Percentiles rank a stretch among this genome's conserved stretches.
These are phyloP conservation scores for Drosophila buzzatii DNA, from an alignment of 2,888 invertebrate genomes.

Conservation along the genomic window DNA sequence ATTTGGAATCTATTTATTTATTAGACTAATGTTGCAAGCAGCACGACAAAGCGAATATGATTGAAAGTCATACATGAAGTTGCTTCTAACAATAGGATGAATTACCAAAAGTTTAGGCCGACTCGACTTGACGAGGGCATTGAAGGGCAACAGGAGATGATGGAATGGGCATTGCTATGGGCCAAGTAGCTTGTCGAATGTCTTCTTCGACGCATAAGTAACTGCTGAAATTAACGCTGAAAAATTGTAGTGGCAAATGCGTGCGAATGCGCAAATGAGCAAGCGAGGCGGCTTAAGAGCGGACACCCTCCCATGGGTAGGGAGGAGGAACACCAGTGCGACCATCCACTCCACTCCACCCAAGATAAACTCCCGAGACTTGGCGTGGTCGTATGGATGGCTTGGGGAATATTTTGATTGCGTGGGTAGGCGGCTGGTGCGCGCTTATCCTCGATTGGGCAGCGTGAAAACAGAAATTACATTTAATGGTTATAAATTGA, in stretches of 20 bases:
- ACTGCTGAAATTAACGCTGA: constrained; percentile 74
- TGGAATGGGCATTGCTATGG: background rate
- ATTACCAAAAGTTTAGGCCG: constrained; percentile 3
- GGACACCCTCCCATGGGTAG: background rate
- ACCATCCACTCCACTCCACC: no score
- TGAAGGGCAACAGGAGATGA: background rate
- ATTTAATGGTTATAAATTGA: constrained; percentile 79
- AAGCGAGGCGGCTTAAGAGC: constrained; percentile 33
- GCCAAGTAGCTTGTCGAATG: constrained; percentile 23
- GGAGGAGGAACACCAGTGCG: background rate
- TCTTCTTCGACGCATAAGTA: constrained; percentile 71
- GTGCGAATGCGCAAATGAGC: constrained; percentile 60
- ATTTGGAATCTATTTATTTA: background rate
- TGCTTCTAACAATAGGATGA: constrained; percentile 20
- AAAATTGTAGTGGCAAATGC: constrained; percentile 50
- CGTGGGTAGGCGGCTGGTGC: background rate
- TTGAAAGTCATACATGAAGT: background rate
- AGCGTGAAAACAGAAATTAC: constrained; percentile 60
- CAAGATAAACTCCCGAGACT: constrained; percentile 5
- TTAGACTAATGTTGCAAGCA: background rate
- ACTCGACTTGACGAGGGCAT: background rate
- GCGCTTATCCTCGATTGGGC: constrained; percentile 48
- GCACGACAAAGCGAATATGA: constrained; percentile 30
- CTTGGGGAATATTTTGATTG: background rate
- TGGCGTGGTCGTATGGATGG: no score